Conservation (phyloP, 2,113 vertebrate species). For the Hippoglossus stenolepis region DNA sequence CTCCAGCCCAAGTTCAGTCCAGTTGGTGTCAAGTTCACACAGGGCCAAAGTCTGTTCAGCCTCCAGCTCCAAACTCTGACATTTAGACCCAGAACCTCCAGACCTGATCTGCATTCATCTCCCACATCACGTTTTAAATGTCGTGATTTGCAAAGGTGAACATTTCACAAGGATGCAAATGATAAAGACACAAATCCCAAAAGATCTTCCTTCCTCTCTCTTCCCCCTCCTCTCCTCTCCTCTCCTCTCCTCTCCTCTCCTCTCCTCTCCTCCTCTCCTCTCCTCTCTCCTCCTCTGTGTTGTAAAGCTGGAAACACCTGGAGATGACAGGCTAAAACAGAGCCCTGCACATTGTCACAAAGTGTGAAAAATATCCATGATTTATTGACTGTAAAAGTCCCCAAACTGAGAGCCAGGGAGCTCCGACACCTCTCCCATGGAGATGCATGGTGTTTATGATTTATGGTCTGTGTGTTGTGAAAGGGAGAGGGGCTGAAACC, state of each 20-base stretch:
- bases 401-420: constrained; percentile 28
- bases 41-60: constrained; percentile 39
- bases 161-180: not conserved
- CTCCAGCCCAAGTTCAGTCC: constrained; percentile 38
- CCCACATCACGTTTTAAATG: not conserved
- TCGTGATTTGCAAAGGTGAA: not conserved
- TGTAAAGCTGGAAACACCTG: constrained; percentile 62
- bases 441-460: constrained; percentile 46
- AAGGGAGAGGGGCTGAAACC: constrained; percentile 46
- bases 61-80: constrained; percentile 36
- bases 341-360: constrained; percentile 33
- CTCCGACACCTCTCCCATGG: constrained; percentile 32
- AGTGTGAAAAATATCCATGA: constrained; percentile 38
- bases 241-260: not conserved
- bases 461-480: constrained; percentile 56
- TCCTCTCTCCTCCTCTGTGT: not conserved
- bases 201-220: not conserved
- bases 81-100: constrained; percentile 43
- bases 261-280: no score
- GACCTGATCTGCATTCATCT: constrained; percentile 6
- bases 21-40: constrained; percentile 54
- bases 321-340: constrained; percentile 50
- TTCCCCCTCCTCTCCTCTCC: not conserved
- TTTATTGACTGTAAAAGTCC: constrained; percentile 54
- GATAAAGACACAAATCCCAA: not conserved